A percentile compares a stretch with the other conserved stretches of the same genome.
Evolutionary conservation across 92 coral and sea anemone genomes (phyloP).

Genomic region (Epizoanthus stellaris): DNA sequence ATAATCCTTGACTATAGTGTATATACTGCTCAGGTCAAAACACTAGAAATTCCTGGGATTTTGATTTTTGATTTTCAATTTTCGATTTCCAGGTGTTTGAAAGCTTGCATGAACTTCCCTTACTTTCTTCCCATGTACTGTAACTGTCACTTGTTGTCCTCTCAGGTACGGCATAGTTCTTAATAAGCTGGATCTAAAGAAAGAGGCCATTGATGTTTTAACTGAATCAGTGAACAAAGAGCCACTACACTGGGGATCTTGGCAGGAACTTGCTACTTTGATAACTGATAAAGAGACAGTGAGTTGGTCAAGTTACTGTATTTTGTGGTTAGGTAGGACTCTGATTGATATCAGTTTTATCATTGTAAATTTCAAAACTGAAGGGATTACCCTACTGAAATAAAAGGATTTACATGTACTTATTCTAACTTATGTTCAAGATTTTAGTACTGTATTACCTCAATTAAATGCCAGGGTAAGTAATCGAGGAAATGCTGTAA

Average conservation of each 20-base stretch:
- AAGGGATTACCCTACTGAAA: too few species aligned
- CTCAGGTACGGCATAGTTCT: conserved; percentile 87
- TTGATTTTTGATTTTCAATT: not conserved
- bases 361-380: too few species aligned
- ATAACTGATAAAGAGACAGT: conserved; percentile 89
- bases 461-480: too few species aligned
- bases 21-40: too few species aligned
- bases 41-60: not conserved
- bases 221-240: conserved; percentile 88
- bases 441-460: too few species aligned
- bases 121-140: not conserved
- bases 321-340: too few species aligned
- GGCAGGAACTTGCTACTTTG: conserved; percentile 90
- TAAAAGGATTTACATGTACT: too few species aligned
- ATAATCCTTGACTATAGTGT: too few species aligned
- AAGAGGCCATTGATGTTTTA: conserved; percentile 85
- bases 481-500: too few species aligned
- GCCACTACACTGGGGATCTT: conserved; percentile 95
- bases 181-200: conserved; percentile 85
- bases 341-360: too few species aligned
- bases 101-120: not conserved
- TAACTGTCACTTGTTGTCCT: not conserved
- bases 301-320: not conserved
- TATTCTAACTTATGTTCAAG: too few species aligned
- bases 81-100: not conserved